Conservation (phyloP, 1,140 invertebrate species). For the Amyelois transitella region DNA sequence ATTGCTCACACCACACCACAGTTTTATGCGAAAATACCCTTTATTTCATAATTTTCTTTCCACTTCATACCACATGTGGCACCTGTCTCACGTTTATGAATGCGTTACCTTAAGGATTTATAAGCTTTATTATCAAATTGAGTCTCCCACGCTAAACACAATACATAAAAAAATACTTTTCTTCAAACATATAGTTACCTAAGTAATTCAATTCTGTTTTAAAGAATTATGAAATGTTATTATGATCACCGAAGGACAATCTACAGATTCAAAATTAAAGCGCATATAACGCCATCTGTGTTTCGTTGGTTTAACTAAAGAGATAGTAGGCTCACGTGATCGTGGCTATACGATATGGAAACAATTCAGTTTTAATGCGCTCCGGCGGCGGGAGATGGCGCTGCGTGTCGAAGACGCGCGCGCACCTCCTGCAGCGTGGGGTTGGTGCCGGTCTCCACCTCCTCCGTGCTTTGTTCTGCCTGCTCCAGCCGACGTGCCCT, state of each 20-base stretch:
- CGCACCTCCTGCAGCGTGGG: slow-evolving; percentile 57
- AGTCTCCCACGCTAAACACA: no score
- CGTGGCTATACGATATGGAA: no score
- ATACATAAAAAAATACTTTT: no score
- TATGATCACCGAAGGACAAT: background rate
- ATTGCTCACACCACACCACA: slow-evolving; percentile 3
- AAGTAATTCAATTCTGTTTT: no score
- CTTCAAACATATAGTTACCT: no score
- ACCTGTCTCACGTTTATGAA: background rate
- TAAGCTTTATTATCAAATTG: no score
- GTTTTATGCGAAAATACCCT: background rate
- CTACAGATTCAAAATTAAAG: background rate
- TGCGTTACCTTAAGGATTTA: no score
- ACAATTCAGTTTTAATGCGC: slow-evolving; percentile 31
- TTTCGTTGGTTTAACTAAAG: no score
- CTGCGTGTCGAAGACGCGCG: slow-evolving; percentile 55
- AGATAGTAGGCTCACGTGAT: no score
- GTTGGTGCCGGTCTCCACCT: slow-evolving; percentile 54
- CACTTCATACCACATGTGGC: background rate
- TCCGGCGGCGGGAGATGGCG: slow-evolving; percentile 44
- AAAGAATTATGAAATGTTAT: no score
- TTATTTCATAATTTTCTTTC: background rate
- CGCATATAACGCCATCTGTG: no score
- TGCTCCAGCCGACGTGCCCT: slow-evolving; percentile 62
- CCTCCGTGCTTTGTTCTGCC: slow-evolving; percentile 43